These are phyloP conservation scores for Alviniconcha marisindica DNA, from an alignment of 1,140 invertebrate species.

Conservation along the genomic window DNA sequence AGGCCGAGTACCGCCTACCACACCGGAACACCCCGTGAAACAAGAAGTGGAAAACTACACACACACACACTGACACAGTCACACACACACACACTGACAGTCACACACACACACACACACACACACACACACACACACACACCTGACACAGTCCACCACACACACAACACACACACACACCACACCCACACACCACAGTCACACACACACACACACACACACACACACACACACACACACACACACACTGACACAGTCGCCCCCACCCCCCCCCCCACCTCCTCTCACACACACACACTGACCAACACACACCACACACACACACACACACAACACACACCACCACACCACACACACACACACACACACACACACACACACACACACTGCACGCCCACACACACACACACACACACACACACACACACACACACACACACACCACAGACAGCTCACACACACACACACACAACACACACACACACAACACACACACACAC, in stretches of 20 bases:
- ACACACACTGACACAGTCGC: too few relatives aligned
- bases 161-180: background rate
- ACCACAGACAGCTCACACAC: background rate
- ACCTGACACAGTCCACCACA: background rate
- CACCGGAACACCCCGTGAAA: too few relatives aligned
- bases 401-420: background rate
- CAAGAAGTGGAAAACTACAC: too few relatives aligned
- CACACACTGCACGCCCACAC: background rate
- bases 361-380: background rate
- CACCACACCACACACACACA: background rate
- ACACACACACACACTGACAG: background rate
- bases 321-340: conserved; percentile 3
- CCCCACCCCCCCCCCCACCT: too few relatives aligned
- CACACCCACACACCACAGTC: background rate
- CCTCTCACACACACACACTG: too few relatives aligned
- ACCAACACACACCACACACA: background rate
- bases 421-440: conserved; percentile 21
- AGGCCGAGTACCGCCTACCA: too few relatives aligned
- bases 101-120: too few relatives aligned
- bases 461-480: too few relatives aligned
- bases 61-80: too few relatives aligned
- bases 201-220: conserved; percentile 9
- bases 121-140: background rate
- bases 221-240: conserved; percentile 15
- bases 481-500: too few relatives aligned